These are phyloP conservation scores for Enhydra lutris DNA, from an alignment of 2,113 vertebrate species.

Conservation along the genomic window DNA sequence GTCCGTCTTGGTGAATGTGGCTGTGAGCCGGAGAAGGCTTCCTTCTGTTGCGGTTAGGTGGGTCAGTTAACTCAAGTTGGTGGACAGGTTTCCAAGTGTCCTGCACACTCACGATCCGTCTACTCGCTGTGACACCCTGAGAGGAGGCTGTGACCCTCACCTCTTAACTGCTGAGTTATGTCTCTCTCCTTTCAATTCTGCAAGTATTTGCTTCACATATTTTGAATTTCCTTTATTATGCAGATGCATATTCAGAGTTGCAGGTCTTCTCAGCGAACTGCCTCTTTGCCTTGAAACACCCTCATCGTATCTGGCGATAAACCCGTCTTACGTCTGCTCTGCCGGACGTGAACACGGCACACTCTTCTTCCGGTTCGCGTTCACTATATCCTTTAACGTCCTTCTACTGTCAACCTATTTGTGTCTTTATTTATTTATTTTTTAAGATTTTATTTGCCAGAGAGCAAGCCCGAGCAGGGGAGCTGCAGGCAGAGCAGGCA, in stretches of 20 bases:
- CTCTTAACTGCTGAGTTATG: not conserved
- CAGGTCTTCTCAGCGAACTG: not conserved
- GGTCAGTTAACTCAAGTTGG: not conserved
- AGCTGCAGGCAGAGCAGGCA: not conserved
- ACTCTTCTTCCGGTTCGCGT: not conserved
- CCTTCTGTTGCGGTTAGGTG: not conserved
- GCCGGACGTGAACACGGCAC: not conserved
- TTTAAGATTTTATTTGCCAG: not conserved
- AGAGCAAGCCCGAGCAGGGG: not conserved
- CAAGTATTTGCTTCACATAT: not conserved
- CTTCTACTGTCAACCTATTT: not conserved
- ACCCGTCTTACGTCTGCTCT: not conserved
- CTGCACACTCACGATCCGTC: not conserved
- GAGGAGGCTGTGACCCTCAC: not conserved
- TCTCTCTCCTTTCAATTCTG: not conserved
- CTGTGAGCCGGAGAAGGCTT: not conserved
- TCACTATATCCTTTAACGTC: not conserved
- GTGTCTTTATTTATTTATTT: not conserved
- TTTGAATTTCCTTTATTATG: not conserved
- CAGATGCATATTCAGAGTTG: not conserved
- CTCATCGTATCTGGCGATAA: not conserved
- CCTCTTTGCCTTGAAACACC: not conserved
- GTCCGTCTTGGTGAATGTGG: not conserved
- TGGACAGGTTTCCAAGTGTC: not conserved
- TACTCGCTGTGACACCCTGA: not conserved